Base-by-base conservation (phyloP, 2,797 vertebrate genomes). In the Paedocypris micromegethes region DNA sequence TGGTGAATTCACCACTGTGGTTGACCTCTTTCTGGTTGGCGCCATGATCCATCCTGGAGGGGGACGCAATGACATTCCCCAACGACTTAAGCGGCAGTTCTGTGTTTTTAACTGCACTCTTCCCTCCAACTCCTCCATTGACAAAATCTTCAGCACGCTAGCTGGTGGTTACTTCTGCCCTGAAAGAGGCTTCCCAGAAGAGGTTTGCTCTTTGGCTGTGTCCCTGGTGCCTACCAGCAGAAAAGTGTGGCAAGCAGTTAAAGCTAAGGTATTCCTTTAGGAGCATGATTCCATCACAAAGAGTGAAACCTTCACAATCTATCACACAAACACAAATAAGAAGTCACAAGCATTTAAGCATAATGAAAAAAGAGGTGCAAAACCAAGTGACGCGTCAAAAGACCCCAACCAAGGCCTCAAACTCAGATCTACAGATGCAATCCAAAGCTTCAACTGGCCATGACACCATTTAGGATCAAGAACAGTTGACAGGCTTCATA, bases 1-100 rank as follows among this genome's bases (percentile, higher is more conserved):
- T 3, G 92, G 92, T 43, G 92, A 93, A 78, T 94, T 93, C 79
- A 90, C 79, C 0, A 88, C 80, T 4, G 83, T 94, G 7, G 85
- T 90, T 56, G 92, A 94, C 42, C 56, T 88, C 5, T 80, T 91
- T 77, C 83, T 94, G 77, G 85, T 86, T 49, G 91, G 89, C 0
- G 92, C 92, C 57, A 94, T 93, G 92, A 93, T 91, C 79, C 92
- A 93, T 64, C 91, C 92, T 0, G 92, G 92, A 0, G 91, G 92
- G 2, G 92, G 92, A 2, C 84, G 90, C 3, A 93, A 93, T 0
- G 92, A 94, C 80, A 90, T 93, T 55, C 92, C 92, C 2, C 90
- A 94, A 77, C 88, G 91, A 6, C 88, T 94, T 52, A 93, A 94
- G 78, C 86, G 92, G 5, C 92, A 93, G 69, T 94, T 93, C 79